Percentiles rank a stretch among this genome's conserved stretches.
These are phyloP conservation scores for Cheilosia urbana DNA, from an alignment of 2,888 invertebrate genomes.

Conservation along the genomic window DNA sequence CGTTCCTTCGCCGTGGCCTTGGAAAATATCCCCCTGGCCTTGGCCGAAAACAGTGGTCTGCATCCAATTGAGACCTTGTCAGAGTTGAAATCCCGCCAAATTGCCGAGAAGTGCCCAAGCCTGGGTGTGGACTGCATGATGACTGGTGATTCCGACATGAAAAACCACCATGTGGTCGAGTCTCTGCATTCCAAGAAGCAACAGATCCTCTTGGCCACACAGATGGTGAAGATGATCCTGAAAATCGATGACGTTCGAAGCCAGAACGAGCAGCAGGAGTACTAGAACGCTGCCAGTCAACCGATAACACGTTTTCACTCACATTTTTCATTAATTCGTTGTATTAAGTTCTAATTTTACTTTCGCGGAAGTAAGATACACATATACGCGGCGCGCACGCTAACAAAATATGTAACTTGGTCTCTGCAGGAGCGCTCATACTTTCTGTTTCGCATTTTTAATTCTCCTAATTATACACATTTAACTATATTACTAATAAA, in stretches of 20 bases:
- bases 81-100: slow-evolving; percentile 95
- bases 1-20: slow-evolving; percentile 97
- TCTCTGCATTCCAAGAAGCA: slow-evolving; percentile 98
- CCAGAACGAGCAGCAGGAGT: slow-evolving; percentile 84
- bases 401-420: slow-evolving; percentile 39
- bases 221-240: slow-evolving; percentile 99
- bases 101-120: slow-evolving; percentile 91
- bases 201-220: slow-evolving; percentile 97
- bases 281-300: slow-evolving; percentile 5
- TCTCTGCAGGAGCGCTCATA: slow-evolving; percentile 30
- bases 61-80: slow-evolving; percentile 96
- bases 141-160: slow-evolving; percentile 94
- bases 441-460: slow-evolving; percentile 35
- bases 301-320: slow-evolving; percentile 9
- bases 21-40: slow-evolving; percentile 96
- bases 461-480: slow-evolving; percentile 42
- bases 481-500: slow-evolving; percentile 51
- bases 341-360: slow-evolving; percentile 21
- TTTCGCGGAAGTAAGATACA: slow-evolving; percentile 37
- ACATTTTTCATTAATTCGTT: slow-evolving; percentile 21
- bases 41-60: slow-evolving; percentile 98
- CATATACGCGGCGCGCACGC: slow-evolving; percentile 29
- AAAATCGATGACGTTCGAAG: slow-evolving; percentile 98
- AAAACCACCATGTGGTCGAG: slow-evolving; percentile 96
- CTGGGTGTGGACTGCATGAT: slow-evolving; percentile 98